phyloP scores from a whole-genome alignment of 1,140 invertebrate species.

The Hylyphantes graminicola region DNA sequence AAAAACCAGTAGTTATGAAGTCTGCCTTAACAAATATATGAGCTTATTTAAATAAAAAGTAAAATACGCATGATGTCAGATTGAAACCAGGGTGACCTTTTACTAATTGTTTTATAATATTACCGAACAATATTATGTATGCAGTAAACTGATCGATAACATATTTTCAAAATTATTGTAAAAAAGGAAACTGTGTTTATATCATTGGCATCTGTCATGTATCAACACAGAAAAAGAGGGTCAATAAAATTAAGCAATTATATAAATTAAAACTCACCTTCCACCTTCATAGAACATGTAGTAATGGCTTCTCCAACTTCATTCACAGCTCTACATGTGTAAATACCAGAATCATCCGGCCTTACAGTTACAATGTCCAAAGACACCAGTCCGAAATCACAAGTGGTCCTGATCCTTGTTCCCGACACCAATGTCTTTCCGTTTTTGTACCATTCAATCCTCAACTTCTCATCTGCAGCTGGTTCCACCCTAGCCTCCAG shows the following conservation, averaged over 20 bases:
- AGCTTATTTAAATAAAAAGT: background rate
- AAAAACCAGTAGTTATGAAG: background rate
- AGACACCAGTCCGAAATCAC: conserved; percentile 94
- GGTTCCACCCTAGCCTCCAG: conserved; percentile 67
- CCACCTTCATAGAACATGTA: conserved; percentile 89
- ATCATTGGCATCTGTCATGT: background rate
- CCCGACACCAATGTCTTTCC: conserved; percentile 83
- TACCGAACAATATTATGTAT: no score
- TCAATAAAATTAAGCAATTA: background rate
- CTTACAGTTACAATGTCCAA: conserved; percentile 87
- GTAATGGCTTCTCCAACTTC: conserved; percentile 90
- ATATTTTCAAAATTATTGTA: background rate
- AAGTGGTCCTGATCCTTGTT: conserved; percentile 84
- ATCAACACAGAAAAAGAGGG: background rate
- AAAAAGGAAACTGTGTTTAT: background rate
- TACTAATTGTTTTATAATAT: no score
- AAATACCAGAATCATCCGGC: conserved; percentile 91
- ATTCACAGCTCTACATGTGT: conserved; percentile 91
- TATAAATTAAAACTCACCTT: conserved; percentile 68
- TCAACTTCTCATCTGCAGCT: conserved; percentile 68
- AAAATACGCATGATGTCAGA: no score
- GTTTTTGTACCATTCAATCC: conserved; percentile 92
- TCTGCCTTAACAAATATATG: no score
- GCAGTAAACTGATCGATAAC: background rate
- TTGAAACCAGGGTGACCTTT: no score